Evolutionary conservation across 2,888 invertebrate genomes (phyloP), one percentile per base, ranked within the genome.

Genomic region (Drosophila koepferae): DNA sequence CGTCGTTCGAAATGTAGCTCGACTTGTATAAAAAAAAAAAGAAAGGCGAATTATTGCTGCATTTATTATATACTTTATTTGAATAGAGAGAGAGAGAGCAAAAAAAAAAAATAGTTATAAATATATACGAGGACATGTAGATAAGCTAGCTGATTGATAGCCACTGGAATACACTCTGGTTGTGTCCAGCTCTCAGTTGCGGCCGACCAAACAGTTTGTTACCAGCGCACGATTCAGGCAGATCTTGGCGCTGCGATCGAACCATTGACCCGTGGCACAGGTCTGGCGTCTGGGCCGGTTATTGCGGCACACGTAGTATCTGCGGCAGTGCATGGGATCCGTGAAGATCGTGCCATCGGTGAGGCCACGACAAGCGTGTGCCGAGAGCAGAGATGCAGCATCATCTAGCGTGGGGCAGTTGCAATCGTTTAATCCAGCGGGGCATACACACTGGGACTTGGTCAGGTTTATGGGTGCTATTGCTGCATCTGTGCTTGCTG

Each of bases 221-320:
- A 86, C 86, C 58, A 49, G 54, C 2, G n/a, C 28, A 31, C 41
- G 59, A n/a, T 36, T 65, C 0, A 49, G 68, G 20, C 86, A 82
- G 7, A 2, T 8, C 28, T 56, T 51, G 34, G 58, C 63, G 43
- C n/a, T 9, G 34, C 75, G 65, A 53, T 82, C 82, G 49, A 74
- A 83, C 82, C 82, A 82, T 18, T 66, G 53, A 0, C 82, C 84
- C 14, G 0, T 6, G 10, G 78, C 74, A 34, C 81, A 83, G 20
- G 2, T 31, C 41, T 62, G 61, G 16, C 78, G 63, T 38, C 48
- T 63, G 2, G 65, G 31, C 12, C 54, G 65, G 40, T 66, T 74
- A 23, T 70, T 66, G 34, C 40, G 59, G 54, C 82, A 78, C 7
- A 75, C 56, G 36, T 72, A 81, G 72, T 55, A 82, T 10, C 75